Evolutionary conservation across 1,140 invertebrate genomes (phyloP).

Genomic region (Helicoverpa zea): DNA sequence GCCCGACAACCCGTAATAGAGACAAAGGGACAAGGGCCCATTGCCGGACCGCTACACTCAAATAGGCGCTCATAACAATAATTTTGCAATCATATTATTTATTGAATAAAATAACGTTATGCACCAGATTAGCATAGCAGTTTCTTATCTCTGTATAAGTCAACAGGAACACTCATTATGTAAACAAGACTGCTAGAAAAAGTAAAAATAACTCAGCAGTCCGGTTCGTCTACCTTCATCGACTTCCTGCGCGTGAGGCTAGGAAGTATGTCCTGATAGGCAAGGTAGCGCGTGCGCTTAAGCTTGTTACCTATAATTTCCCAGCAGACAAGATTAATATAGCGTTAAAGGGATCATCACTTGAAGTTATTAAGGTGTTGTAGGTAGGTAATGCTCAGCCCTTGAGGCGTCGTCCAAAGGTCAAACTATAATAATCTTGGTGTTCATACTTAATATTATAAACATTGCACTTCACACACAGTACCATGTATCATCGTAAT

Average conservation of each 20-base stretch:
- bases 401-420: conserved; percentile 59
- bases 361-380: conserved; percentile 46
- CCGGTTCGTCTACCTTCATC: conserved; percentile 63
- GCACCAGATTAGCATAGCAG: conserved; percentile 47
- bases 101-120: conserved; percentile 53
- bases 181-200: conserved; percentile 69
- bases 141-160: conserved; percentile 60
- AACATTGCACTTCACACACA: conserved; percentile 16
- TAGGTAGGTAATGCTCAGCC: background rate
- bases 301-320: conserved; percentile 60
- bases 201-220: conserved; percentile 65
- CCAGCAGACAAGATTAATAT: conserved; percentile 60
- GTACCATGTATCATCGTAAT: conserved; percentile 31
- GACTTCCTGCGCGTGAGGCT: conserved; percentile 64
- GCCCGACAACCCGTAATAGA: conserved; percentile 72
- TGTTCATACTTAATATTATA: conserved; percentile 38
- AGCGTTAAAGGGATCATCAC: conserved; percentile 55
- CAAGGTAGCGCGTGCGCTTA: conserved; percentile 50
- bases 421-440: conserved; percentile 59
- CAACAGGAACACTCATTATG: conserved; percentile 64
- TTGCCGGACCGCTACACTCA: conserved; percentile 56
- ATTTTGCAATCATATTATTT: conserved; percentile 63
- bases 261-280: conserved; percentile 37
- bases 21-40: conserved; percentile 75
- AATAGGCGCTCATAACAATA: conserved; percentile 58